Conservation (phyloP, 2,797 vertebrate genomes). For the Trematocara caparti region DNA sequence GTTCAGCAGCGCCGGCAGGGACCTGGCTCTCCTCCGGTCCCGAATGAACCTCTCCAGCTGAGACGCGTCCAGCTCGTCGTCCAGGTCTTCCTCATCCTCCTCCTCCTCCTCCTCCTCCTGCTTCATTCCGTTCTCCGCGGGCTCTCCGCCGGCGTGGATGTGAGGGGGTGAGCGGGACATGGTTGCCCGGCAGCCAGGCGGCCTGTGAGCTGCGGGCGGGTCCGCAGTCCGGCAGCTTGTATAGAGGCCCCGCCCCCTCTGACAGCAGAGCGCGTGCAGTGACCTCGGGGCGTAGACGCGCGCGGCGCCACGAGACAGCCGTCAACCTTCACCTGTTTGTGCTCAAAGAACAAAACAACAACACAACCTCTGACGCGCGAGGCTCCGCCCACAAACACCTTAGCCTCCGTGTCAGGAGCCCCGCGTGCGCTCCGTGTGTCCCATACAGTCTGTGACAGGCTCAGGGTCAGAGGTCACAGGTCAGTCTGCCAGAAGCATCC, state of each 20-base stretch:
- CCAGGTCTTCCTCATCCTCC: slow-evolving; percentile 15
- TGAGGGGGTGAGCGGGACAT: neutral
- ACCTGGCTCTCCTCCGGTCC: slow-evolving; percentile 69
- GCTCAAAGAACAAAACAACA: neutral
- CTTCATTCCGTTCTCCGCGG: slow-evolving; percentile 21
- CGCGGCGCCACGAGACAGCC: neutral
- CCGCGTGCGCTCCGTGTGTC: neutral
- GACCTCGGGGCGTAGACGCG: neutral
- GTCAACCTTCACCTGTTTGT: neutral
- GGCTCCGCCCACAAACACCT: neutral
- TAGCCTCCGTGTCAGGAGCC: neutral
- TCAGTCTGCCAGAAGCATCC: neutral
- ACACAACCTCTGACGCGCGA: neutral
- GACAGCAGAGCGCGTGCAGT: neutral
- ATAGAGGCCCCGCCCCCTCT: neutral
- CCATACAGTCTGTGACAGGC: neutral
- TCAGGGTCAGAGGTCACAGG: neutral
- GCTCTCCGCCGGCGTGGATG: neutral
- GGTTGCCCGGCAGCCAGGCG: slow-evolving; percentile 11
- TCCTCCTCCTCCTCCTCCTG: neutral
- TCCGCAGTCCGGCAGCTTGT: neutral
- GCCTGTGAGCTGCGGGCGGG: neutral
- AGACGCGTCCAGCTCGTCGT: slow-evolving; percentile 53
- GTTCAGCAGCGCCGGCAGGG: slow-evolving; percentile 52
- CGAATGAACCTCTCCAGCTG: slow-evolving; percentile 38